A percentile compares a stretch with the other conserved stretches of the same genome.
These are phyloP conservation scores for Semibalanus balanoides DNA, from an alignment of 1,140 invertebrate genomes.

Conservation along the genomic window DNA sequence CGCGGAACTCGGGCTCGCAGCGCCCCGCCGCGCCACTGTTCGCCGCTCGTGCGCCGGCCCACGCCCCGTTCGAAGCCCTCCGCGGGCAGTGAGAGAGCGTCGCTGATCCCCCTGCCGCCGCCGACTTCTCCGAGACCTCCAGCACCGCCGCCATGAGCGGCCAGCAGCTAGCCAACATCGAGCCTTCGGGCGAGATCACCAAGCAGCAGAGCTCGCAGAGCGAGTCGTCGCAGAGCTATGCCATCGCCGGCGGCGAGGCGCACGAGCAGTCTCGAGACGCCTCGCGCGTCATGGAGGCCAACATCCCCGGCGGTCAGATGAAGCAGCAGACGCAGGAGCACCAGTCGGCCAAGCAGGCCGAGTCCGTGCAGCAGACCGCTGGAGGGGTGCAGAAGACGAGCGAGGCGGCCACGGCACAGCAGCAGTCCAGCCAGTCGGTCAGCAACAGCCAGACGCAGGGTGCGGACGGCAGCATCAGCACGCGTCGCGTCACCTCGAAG, in stretches of 20 bases:
- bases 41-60: too few relatives aligned
- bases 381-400: background rate
- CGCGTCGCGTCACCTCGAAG: background rate
- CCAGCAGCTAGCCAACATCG: background rate
- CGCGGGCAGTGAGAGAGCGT: background rate
- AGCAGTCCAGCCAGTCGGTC: background rate
- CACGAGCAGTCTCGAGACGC: background rate
- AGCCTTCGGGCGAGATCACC: background rate
- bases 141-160: background rate
- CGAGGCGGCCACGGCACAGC: background rate
- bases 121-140: too few relatives aligned
- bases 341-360: background rate
- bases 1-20: background rate
- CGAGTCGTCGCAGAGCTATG: background rate
- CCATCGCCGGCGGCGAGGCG: background rate
- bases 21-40: too few relatives aligned
- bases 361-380: background rate
- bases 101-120: too few relatives aligned
- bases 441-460: background rate
- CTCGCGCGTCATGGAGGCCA: background rate
- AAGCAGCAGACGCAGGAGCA: slow-evolving; percentile 1
- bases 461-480: background rate
- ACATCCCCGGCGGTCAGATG: background rate
- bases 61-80: background rate
- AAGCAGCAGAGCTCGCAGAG: background rate